A percentile compares a stretch with the other conserved stretches of the same genome.
Conservation (phyloP, 2,113 vertebrate genomes). For the Propithecus coquereli region DNA sequence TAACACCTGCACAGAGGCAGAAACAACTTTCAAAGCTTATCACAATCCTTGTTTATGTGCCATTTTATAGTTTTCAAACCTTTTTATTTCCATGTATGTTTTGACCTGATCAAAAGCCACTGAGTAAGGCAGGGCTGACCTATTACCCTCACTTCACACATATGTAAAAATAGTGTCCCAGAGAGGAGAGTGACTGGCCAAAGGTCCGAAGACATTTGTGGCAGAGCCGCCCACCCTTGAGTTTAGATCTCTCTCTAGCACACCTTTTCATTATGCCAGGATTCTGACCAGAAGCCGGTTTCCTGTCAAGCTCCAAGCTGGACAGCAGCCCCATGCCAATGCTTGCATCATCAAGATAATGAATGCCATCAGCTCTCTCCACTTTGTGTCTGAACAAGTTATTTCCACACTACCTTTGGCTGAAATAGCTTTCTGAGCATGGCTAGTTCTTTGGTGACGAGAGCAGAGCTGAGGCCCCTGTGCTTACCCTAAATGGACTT, state of each 20-base stretch:
- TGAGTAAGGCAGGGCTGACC: neutral
- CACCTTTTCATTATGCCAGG: neutral
- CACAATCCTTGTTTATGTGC: neutral
- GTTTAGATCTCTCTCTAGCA: neutral
- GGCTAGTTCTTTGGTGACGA: neutral
- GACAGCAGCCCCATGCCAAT: neutral
- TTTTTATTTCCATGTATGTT: neutral
- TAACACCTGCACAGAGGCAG: neutral
- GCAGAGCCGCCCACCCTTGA: neutral
- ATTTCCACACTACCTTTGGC: neutral
- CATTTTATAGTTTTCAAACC: neutral
- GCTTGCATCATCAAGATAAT: neutral
- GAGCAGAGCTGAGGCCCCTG: neutral
- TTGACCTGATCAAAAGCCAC: neutral
- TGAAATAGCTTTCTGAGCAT: neutral
- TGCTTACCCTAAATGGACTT: conserved; percentile 25
- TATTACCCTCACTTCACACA: neutral
- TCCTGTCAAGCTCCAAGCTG: neutral
- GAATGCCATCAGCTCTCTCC: neutral
- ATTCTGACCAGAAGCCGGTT: neutral
- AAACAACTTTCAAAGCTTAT: neutral
- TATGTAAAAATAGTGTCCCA: neutral
- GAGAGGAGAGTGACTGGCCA: neutral
- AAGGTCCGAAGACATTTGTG: neutral
- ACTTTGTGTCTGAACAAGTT: neutral